phyloP scores from a whole-genome alignment of 2,113 vertebrate species.

The Nerophis lumbriciformis region DNA sequence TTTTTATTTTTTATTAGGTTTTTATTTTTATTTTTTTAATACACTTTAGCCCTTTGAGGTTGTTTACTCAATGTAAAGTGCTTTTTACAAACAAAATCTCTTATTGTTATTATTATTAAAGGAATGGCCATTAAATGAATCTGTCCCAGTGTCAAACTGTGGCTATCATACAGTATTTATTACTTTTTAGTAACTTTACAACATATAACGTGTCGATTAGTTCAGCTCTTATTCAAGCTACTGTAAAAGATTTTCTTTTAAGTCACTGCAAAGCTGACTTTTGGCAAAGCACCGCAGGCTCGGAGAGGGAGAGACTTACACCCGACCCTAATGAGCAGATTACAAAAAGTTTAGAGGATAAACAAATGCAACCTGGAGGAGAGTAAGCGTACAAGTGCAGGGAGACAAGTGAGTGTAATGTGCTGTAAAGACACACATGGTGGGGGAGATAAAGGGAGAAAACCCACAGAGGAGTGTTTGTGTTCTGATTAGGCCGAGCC shows the following conservation, averaged over 20 bases:
- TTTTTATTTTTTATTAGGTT: too few species aligned
- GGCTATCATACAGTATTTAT: too few species aligned
- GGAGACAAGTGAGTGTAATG: constrained; percentile 26
- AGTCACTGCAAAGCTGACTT: constrained; percentile 15
- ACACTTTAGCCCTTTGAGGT: too few species aligned
- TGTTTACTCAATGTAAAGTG: too few species aligned
- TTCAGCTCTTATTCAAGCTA: too few species aligned
- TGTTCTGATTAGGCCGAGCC: constrained; percentile 68
- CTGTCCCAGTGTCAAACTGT: too few species aligned
- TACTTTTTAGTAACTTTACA: too few species aligned
- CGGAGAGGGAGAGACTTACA: constrained; percentile 18
- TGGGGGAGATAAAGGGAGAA: constrained; percentile 31
- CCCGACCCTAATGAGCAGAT: constrained; percentile 27
- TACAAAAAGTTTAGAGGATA: constrained; percentile 28
- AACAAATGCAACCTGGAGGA: constrained; percentile 8
- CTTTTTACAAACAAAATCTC: too few species aligned
- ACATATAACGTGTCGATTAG: too few species aligned
- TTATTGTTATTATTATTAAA: too few species aligned
- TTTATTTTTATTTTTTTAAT: too few species aligned
- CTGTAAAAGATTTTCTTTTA: constrained; percentile 16
- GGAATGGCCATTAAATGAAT: too few species aligned
- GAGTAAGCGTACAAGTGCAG: not conserved
- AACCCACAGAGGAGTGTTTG: constrained; percentile 76
- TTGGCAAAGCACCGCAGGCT: constrained; percentile 31
- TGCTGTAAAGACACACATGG: constrained; percentile 34